Conservation (phyloP, 2,888 invertebrate species). For the Cephonodes hylas region DNA sequence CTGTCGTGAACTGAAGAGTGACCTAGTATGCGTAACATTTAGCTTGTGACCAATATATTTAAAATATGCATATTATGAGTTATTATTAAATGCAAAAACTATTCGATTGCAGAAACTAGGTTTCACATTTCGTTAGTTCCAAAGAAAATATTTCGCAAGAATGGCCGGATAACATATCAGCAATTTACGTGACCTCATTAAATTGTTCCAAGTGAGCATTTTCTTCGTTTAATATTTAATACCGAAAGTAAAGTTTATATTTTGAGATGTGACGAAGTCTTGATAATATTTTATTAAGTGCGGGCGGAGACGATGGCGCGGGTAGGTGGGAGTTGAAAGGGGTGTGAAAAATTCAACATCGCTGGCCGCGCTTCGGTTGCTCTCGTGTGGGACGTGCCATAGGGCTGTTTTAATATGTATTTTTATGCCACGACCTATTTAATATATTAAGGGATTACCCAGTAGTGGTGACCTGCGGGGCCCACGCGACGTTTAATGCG, state of each 20-base stretch:
- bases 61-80: no score
- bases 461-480: background rate
- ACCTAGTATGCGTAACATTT: no score
- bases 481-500: background rate
- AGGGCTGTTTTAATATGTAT: slow-evolving; percentile 56
- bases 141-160: background rate
- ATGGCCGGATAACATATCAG: background rate
- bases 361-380: slow-evolving; percentile 43
- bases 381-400: slow-evolving; percentile 46
- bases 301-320: slow-evolving; percentile 38
- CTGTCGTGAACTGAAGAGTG: no score
- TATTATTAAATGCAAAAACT: no score
- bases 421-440: slow-evolving; percentile 43
- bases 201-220: slow-evolving; percentile 17
- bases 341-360: slow-evolving; percentile 66
- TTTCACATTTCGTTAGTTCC: background rate
- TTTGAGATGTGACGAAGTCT: slow-evolving; percentile 70
- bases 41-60: no score
- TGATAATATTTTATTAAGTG: slow-evolving; percentile 69
- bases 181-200: slow-evolving; percentile 5
- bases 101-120: background rate
- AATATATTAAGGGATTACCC: slow-evolving; percentile 35
- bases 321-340: slow-evolving; percentile 36
- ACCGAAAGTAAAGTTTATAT: slow-evolving; percentile 32
- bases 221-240: slow-evolving; percentile 10